Percentiles rank a stretch among this genome's conserved stretches.
Conservation (phyloP, 1,140 invertebrate species). For the Atta texana region DNA sequence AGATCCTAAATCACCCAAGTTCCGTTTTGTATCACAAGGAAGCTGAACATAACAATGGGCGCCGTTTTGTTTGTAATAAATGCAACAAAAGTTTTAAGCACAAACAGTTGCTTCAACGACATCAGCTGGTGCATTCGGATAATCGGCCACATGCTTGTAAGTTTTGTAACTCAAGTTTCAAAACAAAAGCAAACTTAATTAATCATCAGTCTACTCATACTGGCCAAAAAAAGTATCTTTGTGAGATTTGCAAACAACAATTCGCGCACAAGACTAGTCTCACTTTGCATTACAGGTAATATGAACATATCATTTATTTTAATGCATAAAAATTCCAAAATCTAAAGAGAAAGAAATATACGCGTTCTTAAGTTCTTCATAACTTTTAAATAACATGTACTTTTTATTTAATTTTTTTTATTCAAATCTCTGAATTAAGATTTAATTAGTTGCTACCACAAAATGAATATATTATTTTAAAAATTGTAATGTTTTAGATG, state of each 20-base stretch:
- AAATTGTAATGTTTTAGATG: constrained; percentile 76
- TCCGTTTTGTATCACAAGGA: constrained; percentile 91
- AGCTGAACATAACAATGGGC: constrained; percentile 89
- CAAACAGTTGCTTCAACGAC: constrained; percentile 89
- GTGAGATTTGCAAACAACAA: constrained; percentile 91
- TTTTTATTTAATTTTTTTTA: not conserved
- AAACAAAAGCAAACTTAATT: constrained; percentile 90
- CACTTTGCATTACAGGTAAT: constrained; percentile 88
- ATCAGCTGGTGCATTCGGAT: constrained; percentile 91
- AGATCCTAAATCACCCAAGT: constrained; percentile 89
- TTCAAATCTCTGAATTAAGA: not conserved
- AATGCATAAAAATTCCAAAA: not conserved
- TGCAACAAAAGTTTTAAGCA: constrained; percentile 91
- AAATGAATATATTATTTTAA: constrained; percentile 46
- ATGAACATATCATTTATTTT: constrained; percentile 35
- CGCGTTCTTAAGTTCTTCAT: not conserved
- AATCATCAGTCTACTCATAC: constrained; percentile 90
- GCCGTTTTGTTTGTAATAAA: constrained; percentile 90
- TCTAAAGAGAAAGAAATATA: not conserved
- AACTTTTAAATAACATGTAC: not conserved
- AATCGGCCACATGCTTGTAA: constrained; percentile 88
- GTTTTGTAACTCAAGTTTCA: constrained; percentile 89
- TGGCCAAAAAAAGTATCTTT: constrained; percentile 91
- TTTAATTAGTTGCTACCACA: not conserved
- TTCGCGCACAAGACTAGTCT: constrained; percentile 92